Evolutionary conservation across 2,888 invertebrate species (phyloP), one percentile per base, ranked within the genome.

Genomic region (Drosophila cracens): DNA sequence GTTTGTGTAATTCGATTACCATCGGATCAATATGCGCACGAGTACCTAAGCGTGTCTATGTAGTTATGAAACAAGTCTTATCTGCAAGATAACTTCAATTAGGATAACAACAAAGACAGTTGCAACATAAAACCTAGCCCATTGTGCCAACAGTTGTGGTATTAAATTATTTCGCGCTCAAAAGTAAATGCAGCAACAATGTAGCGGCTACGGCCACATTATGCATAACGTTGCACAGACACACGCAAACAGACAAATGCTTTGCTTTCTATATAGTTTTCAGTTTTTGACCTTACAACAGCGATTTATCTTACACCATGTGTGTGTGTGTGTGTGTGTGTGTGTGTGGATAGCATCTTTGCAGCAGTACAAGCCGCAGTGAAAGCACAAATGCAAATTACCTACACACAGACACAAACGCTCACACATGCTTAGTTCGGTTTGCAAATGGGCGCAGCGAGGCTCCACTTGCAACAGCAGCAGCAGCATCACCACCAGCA

Each of bases 381-480:
- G 64, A 63, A 61, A 74, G 68, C 68, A 62, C 61, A 81, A 73
- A 81, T 81, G 79, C 67, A 81, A 81, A 81, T 82, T 72, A 67
- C 64, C 62, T 36, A 51, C 61, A 69, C 49, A 58, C 48, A 46
- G 52, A 66, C 46, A 61, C 40, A 67, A n/a, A 21, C n/a, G 27
- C 21, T 25, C 48, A 57, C 40, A 66, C 48, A 59, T 36, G 33
- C 46, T 53, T 31, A 69, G 53, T 53, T 46, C 69, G 59, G 63
- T 60, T 70, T 63, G 61, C 79, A 71, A 78, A 77, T 70, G 79
- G 65, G 71, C 62, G 51, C 74, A 36, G 51, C 66, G 52, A 31
- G 59, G 73, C 43, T 65, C 27, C 46, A 56, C 54, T 63, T 63
- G 25, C 56, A 34, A 40, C 34, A 36, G 5, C 40, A 40, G 16